Percentiles rank a stretch among this genome's conserved stretches.
These are phyloP conservation scores for Phaenicophaeus curvirostris DNA, from an alignment of 2,797 vertebrate species.

Conservation along the genomic window DNA sequence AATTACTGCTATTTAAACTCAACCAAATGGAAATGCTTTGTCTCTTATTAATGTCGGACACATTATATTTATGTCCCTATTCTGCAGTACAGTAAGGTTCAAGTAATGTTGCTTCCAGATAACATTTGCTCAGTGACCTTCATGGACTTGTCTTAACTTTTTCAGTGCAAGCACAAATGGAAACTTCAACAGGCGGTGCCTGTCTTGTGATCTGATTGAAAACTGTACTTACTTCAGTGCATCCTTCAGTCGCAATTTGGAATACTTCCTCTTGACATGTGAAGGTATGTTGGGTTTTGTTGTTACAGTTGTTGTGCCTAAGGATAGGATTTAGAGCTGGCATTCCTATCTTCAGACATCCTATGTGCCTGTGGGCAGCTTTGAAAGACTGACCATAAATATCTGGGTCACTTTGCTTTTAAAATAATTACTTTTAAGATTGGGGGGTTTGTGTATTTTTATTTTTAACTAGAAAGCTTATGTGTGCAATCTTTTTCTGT, in stretches of 20 bases:
- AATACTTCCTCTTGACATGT: constrained; percentile 90
- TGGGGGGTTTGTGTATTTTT: not conserved
- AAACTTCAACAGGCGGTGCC: constrained; percentile 92
- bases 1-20: constrained; percentile 31
- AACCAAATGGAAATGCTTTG: constrained; percentile 44
- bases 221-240: constrained; percentile 92
- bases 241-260: constrained; percentile 87
- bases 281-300: constrained; percentile 82
- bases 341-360: not conserved
- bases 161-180: constrained; percentile 89
- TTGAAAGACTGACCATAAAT: not conserved
- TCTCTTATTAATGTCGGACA: constrained; percentile 7
- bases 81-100: not conserved
- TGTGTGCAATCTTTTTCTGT: not conserved
- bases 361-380: not conserved
- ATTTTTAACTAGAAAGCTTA: not conserved
- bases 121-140: constrained; percentile 33
- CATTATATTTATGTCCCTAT: not conserved
- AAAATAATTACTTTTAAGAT: not conserved
- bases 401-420: not conserved
- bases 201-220: constrained; percentile 90
- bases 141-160: constrained; percentile 27
- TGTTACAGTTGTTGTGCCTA: not conserved
- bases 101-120: constrained; percentile 24
- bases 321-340: not conserved